A percentile compares a stretch with the other conserved stretches of the same genome.
phyloP scores from a whole-genome alignment of 2,797 vertebrate genomes.

The Siniperca obscura region DNA sequence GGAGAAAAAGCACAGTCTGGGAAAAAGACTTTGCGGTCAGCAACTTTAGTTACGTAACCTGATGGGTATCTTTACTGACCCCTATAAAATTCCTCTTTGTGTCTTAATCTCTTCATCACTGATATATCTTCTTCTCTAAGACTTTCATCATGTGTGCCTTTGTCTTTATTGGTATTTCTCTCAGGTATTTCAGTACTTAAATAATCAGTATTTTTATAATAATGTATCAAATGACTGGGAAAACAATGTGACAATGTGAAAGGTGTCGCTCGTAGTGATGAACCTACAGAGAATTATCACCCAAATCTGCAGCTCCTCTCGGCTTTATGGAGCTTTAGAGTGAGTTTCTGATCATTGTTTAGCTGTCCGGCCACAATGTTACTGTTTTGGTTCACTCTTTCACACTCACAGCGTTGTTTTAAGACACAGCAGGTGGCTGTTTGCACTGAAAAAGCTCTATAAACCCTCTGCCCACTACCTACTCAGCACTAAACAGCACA shows the following conservation, averaged over 20 bases:
- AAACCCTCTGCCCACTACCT: background rate
- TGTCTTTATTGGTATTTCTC: background rate
- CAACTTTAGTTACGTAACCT: slow-evolving; percentile 56
- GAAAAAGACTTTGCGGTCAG: slow-evolving; percentile 70
- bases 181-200: background rate
- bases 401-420: background rate
- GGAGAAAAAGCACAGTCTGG: slow-evolving; percentile 21
- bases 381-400: background rate
- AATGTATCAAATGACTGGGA: background rate
- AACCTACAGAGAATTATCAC: background rate
- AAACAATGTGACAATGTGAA: background rate
- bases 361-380: background rate
- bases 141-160: background rate
- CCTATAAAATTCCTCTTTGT: slow-evolving; percentile 45
- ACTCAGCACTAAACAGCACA: background rate
- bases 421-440: background rate
- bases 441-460: background rate
- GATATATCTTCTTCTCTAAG: slow-evolving; percentile 9
- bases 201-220: background rate
- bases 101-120: slow-evolving; percentile 29
- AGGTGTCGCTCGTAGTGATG: background rate
- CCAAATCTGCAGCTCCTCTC: background rate
- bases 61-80: slow-evolving; percentile 55
- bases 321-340: background rate
- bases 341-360: background rate